These are phyloP conservation scores for Hippocampus zosterae DNA, from an alignment of 2,113 vertebrate species.

Conservation along the genomic window DNA sequence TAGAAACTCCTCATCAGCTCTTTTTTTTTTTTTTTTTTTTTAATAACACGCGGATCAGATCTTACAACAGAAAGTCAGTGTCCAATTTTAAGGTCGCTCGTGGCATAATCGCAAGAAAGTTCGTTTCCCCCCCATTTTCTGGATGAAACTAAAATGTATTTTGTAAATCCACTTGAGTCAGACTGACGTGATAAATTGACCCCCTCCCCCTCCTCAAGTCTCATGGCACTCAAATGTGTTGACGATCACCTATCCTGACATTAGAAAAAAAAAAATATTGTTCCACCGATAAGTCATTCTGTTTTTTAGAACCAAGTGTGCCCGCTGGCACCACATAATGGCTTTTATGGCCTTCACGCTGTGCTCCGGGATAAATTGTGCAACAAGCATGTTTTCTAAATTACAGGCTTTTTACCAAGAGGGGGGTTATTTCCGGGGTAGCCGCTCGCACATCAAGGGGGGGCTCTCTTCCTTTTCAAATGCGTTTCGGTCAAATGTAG, in stretches of 20 bases:
- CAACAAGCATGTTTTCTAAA: conserved; percentile 11
- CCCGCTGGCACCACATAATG: not conserved
- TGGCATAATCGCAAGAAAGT: too few species aligned
- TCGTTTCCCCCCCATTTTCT: too few species aligned
- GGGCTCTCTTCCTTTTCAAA: conserved; percentile 1
- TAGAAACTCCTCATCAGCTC: too few species aligned
- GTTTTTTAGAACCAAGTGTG: conserved; percentile 1
- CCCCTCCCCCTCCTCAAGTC: too few species aligned
- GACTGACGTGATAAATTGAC: too few species aligned
- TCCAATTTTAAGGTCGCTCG: too few species aligned
- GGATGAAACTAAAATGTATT: too few species aligned
- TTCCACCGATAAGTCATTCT: not conserved
- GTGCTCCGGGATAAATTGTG: conserved; percentile 5
- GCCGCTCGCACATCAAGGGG: conserved; percentile 32
- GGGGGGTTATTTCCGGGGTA: conserved; percentile 21
- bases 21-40: too few species aligned
- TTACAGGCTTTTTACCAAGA: conserved; percentile 43
- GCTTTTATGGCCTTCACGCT: not conserved
- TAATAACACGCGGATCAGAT: too few species aligned
- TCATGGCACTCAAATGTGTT: not conserved
- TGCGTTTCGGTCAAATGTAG: conserved; percentile 43
- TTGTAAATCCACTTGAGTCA: too few species aligned
- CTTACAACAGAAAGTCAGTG: too few species aligned
- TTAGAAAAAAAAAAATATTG: not conserved
- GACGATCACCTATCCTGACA: not conserved